These are phyloP conservation scores for Anguilla megastoma DNA, from an alignment of 2,797 vertebrate genomes.

Conservation along the genomic window DNA sequence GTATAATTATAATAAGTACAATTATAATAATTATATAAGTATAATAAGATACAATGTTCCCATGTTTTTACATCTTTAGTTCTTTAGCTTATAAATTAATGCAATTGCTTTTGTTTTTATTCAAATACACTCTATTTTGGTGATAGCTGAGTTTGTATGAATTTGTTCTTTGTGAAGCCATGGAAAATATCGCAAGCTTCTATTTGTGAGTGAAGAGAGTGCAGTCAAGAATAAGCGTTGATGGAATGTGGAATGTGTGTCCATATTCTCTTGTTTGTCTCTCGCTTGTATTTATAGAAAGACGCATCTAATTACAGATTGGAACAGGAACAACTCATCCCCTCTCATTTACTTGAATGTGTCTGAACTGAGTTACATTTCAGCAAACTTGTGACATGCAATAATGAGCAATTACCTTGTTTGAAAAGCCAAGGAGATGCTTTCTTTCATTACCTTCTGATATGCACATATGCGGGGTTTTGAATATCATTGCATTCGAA, in stretches of 20 bases:
- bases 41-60: no score
- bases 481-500: neutral
- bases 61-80: no score
- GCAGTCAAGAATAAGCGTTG: neutral
- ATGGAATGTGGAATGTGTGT: neutral
- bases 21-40: no score
- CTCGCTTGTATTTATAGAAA: neutral
- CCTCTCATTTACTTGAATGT: slow-evolving; percentile 1
- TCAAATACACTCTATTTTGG: neutral
- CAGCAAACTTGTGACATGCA: neutral
- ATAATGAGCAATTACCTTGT: neutral
- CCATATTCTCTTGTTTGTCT: neutral
- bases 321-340: neutral
- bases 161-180: no score
- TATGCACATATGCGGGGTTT: neutral
- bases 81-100: no score
- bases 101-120: no score
- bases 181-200: neutral
- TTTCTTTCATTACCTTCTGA: neutral
- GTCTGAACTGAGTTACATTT: neutral
- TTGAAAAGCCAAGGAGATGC: neutral
- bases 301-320: neutral
- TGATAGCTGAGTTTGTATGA: neutral
- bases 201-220: neutral
- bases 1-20: no score